Conservation (phyloP, 2,888 invertebrate species). For the Blera fallax region DNA sequence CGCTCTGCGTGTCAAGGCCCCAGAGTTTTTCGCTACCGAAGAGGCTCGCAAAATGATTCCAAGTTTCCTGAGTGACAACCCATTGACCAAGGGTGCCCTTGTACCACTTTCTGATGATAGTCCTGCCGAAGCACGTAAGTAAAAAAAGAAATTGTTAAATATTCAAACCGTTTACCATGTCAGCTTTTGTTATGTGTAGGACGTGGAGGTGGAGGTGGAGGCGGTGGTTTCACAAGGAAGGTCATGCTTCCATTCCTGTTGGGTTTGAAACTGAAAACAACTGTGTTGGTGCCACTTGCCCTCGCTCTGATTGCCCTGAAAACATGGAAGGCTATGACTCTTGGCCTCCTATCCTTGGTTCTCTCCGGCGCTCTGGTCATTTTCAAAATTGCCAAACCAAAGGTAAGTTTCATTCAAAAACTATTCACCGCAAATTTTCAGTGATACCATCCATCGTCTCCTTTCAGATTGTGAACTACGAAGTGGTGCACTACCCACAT, state of each 20-base stretch:
- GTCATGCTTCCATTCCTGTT: conserved; percentile 92
- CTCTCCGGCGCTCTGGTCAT: conserved; percentile 92
- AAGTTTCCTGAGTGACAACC: conserved; percentile 78
- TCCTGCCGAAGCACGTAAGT: conserved; percentile 77
- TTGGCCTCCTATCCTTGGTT: conserved; percentile 91
- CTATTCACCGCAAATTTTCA: background rate
- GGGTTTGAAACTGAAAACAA: conserved; percentile 93
- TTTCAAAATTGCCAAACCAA: conserved; percentile 93
- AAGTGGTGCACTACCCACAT: conserved; percentile 92
- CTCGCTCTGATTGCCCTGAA: conserved; percentile 92
- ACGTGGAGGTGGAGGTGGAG: conserved; percentile 83
- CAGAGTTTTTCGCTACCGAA: conserved; percentile 83
- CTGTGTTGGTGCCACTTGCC: conserved; percentile 90
- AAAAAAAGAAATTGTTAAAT: background rate
- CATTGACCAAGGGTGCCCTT: conserved; percentile 86
- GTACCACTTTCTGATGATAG: conserved; percentile 86
- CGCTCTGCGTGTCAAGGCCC: conserved; percentile 88
- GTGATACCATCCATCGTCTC: background rate
- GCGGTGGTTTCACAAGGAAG: conserved; percentile 88
- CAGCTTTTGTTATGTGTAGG: conserved; percentile 79
- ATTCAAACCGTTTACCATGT: background rate
- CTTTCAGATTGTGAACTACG: conserved; percentile 88
- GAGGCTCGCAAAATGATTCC: conserved; percentile 80
- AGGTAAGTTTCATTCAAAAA: conserved; percentile 81
- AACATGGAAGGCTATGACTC: conserved; percentile 94